Evolutionary conservation across 2,888 invertebrate genomes (phyloP), one percentile per base, ranked within the genome.

Genomic region (Cataglyphis altisquamis): DNA sequence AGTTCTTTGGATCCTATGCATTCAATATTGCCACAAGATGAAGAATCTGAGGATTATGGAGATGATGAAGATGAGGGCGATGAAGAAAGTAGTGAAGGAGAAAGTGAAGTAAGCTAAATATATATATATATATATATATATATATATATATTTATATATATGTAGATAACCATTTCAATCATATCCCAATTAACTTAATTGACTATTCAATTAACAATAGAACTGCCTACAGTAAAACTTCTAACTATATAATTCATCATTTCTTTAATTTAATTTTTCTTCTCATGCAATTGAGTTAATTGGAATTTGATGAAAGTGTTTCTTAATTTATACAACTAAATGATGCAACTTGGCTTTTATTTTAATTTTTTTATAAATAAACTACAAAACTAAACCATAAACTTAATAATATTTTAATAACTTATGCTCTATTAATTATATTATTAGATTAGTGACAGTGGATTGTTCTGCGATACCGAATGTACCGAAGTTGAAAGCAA

Each of bases 1-100:
- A 95, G 94, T 85, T 91, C 91, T 41, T 67, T 91, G 84, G 92
- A 94, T 83, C 89, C 90, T 84, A 88, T 92, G 70, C 90, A 90
- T 82, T 90, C 91, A 25, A 81, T 89, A 5, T 77, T 91, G 48
- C 89, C 90, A 15, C 91, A 91, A 82, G 91, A 92, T 81, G 92
- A 89, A 55, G 94, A 93, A 75, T 90, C 91, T 3, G 94, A 94
- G 82, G 94, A 94, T 88, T 93, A 92, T 45, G 93, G 92, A 48
- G 93, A 93, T 21, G 94, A 94, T 70, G 94, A 91, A 12, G 94
- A 94, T n/a, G 94, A 93, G n/a, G 94, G 94, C 36, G 94, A 94
- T 32, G 94, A 94, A 75, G 93, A 92, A 62, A 94, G 91, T 62
- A 93, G 92, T 6, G 94, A 93, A 70, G 93, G 92, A 64, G 94